Evolutionary conservation across 2,888 invertebrate species (phyloP), one percentile per base, ranked within the genome.

Genomic region (Leptopilina syphax): DNA sequence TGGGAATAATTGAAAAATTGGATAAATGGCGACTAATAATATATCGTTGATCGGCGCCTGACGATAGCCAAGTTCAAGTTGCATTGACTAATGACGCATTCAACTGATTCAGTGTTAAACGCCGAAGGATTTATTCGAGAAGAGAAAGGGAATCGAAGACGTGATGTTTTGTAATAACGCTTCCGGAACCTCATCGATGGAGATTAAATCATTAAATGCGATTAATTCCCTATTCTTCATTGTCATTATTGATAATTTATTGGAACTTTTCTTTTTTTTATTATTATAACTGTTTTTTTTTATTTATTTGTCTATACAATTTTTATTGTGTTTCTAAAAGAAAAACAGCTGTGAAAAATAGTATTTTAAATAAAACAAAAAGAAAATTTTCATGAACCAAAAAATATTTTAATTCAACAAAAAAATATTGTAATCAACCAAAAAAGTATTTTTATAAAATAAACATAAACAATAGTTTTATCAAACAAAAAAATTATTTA

Each of bases 131-230:
- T 73, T 73, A 73, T 73, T 8, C 34, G 34, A 1, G 57, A 27
- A 73, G 73, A 73, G 73, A 73, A 73, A 73, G 73, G 73, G 73
- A 73, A 73, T 73, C 34, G 57, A 54, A 73, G 73, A 73, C 57
- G 57, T 57, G 57, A 34, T 73, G 78, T 68, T 76, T 78, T 78
- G 68, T 80, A 79, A 78, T 44, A 44, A 78, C 81, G 80, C 82
- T 80, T 79, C 82, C 67, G 54, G 57, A 27, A 63, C 68, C 76
- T 57, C 44, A 8, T 34, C 41, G 44, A 12, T 13, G 34, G 34
- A 73, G 73, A 73, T 73, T 54, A 57, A 57, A 73, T 73, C 73
- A 54, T 73, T 73, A 27, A 73, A 27, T 73, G 34, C 34, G 73
- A 57, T 73, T 57, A 34, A 73, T 73, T 57, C 34, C 34, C 73